These are phyloP conservation scores for Neodon shergylaensis DNA, from an alignment of 2,113 vertebrate species.

Conservation along the genomic window DNA sequence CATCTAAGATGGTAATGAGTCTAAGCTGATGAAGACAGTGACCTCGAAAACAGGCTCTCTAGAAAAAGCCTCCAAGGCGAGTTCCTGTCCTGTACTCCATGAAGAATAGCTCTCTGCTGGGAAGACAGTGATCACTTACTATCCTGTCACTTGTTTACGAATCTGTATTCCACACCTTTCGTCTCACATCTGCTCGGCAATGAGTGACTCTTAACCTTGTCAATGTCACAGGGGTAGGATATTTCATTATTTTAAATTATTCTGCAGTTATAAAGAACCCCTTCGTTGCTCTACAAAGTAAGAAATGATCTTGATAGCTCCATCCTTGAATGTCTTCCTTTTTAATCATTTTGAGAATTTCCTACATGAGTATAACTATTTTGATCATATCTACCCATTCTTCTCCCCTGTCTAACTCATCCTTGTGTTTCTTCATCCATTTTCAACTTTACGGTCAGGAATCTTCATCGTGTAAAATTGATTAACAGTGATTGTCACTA, in stretches of 20 bases:
- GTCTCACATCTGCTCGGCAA: not conserved
- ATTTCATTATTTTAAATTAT: constrained; percentile 32
- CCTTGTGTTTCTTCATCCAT: constrained; percentile 3
- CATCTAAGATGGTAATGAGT: not conserved
- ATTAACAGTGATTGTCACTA: not conserved
- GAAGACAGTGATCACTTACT: not conserved
- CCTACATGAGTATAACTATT: not conserved
- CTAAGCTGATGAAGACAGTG: not conserved
- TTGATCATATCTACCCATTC: not conserved
- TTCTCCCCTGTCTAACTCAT: not conserved
- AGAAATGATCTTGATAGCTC: not conserved
- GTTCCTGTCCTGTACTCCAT: not conserved
- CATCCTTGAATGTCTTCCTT: not conserved
- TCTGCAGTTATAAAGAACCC: not conserved
- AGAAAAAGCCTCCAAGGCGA: not conserved
- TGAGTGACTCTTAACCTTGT: not conserved
- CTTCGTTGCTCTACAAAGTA: constrained; percentile 1
- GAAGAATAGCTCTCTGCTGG: not conserved
- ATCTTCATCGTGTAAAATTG: not conserved
- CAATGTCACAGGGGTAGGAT: not conserved
- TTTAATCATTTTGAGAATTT: not conserved
- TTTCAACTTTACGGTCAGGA: constrained; percentile 19
- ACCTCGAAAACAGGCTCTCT: constrained; percentile 12
- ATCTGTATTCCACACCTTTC: not conserved
- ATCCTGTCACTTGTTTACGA: not conserved